phyloP scores from a whole-genome alignment of 2,888 invertebrate genomes.

The Harpagoxenus sublaevis region DNA sequence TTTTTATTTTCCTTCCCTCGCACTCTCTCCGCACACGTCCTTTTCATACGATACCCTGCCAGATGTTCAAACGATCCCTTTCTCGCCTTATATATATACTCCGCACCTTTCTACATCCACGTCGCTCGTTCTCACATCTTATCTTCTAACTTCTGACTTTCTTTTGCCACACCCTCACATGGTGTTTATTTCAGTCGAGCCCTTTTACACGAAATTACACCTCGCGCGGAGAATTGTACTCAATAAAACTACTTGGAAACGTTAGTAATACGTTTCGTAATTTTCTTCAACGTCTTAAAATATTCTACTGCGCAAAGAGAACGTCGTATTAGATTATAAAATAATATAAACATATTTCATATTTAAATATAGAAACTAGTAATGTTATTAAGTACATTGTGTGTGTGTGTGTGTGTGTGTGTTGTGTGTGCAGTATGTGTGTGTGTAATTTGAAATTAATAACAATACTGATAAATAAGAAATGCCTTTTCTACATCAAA shows the following conservation, averaged over 20 bases:
- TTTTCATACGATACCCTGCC: slow-evolving; percentile 31
- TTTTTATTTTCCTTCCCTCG: slow-evolving; percentile 43
- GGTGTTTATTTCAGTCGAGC: slow-evolving; percentile 39
- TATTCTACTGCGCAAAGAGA: background rate
- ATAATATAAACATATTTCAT: background rate
- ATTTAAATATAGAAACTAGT: background rate
- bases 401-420: too few relatives aligned
- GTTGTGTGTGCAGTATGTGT: too few relatives aligned
- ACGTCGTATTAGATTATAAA: background rate
- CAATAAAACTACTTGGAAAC: slow-evolving; percentile 39
- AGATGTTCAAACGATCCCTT: slow-evolving; percentile 49
- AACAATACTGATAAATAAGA: background rate
- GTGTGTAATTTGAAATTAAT: background rate
- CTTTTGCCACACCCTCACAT: slow-evolving; percentile 26
- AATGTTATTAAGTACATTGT: background rate
- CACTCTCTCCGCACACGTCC: slow-evolving; percentile 13
- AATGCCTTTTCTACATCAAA: background rate
- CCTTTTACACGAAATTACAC: slow-evolving; percentile 41
- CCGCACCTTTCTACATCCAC: background rate
- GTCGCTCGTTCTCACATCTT: slow-evolving; percentile 45
- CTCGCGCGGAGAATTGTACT: slow-evolving; percentile 16
- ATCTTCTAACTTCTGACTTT: slow-evolving; percentile 49
- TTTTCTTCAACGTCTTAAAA: slow-evolving; percentile 4
- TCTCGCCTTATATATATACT: slow-evolving; percentile 27
- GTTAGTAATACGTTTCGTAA: slow-evolving; percentile 19